Evolutionary conservation across 2,113 vertebrate species (phyloP).

Genomic region (Panthera leo): DNA sequence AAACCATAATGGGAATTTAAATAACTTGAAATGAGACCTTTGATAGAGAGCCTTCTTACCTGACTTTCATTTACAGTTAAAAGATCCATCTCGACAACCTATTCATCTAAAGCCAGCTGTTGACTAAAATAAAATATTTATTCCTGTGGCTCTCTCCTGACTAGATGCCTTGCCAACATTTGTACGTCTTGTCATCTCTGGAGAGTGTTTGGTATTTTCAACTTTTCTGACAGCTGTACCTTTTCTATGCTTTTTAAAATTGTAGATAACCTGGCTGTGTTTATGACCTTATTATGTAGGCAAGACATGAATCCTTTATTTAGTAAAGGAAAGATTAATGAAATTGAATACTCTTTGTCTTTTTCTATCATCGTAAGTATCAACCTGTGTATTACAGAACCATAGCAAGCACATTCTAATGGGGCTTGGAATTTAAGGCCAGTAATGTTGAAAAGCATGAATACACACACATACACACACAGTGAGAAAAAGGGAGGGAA

Average conservation of each 20-base stretch:
- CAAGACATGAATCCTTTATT: neutral
- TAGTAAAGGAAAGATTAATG: neutral
- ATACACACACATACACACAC: neutral
- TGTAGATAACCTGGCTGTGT: neutral
- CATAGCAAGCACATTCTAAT: neutral
- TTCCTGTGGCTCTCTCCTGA: neutral
- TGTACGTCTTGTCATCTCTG: neutral
- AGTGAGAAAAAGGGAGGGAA: neutral
- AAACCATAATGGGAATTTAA: slow-evolving; percentile 48
- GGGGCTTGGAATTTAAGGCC: neutral
- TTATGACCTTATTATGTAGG: neutral
- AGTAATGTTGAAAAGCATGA: neutral
- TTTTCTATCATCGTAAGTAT: neutral
- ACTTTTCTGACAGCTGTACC: neutral
- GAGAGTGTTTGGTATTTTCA: neutral
- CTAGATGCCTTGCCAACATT: neutral
- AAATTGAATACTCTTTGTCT: neutral
- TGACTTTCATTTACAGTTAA: slow-evolving; percentile 55
- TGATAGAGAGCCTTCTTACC: slow-evolving; percentile 34
- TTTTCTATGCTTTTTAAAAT: slow-evolving; percentile 43
- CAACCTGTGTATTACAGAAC: neutral
- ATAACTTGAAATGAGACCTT: slow-evolving; percentile 40
- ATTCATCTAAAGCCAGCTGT: slow-evolving; percentile 17
- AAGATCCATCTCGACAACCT: slow-evolving; percentile 16
- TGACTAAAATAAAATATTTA: slow-evolving; percentile 26